phyloP scores from a whole-genome alignment of 2,888 invertebrate species.

The Ethmia dodecea region DNA sequence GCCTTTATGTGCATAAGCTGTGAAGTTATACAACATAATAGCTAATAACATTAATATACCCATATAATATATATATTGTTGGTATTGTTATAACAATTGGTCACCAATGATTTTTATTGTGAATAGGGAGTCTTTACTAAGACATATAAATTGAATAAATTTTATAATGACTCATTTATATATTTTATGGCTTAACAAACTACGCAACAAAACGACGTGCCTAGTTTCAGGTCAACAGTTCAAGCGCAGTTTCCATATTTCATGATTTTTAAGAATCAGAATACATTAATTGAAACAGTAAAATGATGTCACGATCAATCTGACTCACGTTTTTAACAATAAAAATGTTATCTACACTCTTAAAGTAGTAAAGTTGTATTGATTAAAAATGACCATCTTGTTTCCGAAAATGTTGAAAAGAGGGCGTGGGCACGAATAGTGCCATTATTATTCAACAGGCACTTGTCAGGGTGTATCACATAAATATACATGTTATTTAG shows the following conservation, averaged over 20 bases:
- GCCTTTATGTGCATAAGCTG: too few species aligned
- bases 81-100: too few species aligned
- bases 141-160: too few species aligned
- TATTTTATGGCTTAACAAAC: conserved; percentile 40
- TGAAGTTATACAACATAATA: too few species aligned
- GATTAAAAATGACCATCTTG: conserved; percentile 20
- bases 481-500: conserved; percentile 4
- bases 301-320: conserved; percentile 63
- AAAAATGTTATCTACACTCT: conserved; percentile 35
- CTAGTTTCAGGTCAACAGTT: conserved; percentile 65
- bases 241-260: conserved; percentile 66
- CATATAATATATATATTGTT: too few species aligned
- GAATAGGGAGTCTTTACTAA: too few species aligned
- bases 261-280: conserved; percentile 60
- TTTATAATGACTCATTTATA: conserved; percentile 44
- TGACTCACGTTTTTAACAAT: conserved; percentile 54
- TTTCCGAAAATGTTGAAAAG: conserved; percentile 31
- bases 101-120: too few species aligned
- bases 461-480: conserved; percentile 6
- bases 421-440: conserved; percentile 25
- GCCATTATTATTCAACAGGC: conserved; percentile 4
- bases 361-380: conserved; percentile 16
- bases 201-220: conserved; percentile 43
- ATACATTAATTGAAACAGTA: conserved; percentile 58
- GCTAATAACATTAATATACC: too few species aligned